Conservation (phyloP, 1,140 invertebrate species). For the Pogonognathellus flavescens region DNA sequence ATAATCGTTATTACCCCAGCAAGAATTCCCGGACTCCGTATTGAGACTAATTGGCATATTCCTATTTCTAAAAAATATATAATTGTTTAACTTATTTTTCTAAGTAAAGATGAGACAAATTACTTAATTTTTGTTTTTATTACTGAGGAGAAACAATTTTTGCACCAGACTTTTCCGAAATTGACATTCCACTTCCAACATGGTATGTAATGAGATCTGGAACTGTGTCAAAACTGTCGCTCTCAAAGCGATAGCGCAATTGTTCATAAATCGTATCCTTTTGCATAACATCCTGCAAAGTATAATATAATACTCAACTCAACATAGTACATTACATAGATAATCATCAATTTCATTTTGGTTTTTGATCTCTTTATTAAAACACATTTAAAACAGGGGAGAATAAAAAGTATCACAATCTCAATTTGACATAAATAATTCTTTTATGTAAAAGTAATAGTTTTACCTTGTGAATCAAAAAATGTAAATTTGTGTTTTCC, state of each 20-base stretch:
- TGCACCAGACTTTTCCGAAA: constrained; percentile 89
- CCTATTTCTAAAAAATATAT: constrained; percentile 58
- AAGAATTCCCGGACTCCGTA: neutral
- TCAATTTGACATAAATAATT: too few species aligned
- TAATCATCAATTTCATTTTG: too few species aligned
- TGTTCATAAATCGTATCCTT: constrained; percentile 91
- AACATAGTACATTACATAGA: too few species aligned
- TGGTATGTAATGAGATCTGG: constrained; percentile 94
- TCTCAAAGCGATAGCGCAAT: constrained; percentile 94
- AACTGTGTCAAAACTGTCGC: constrained; percentile 92
- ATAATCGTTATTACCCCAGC: constrained; percentile 55
- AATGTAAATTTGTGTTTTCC: constrained; percentile 85
- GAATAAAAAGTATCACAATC: too few species aligned
- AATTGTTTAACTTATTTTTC: too few species aligned
- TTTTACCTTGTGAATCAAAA: constrained; percentile 90
- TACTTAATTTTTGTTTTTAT: neutral
- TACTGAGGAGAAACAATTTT: constrained; percentile 81
- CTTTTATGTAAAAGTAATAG: too few species aligned
- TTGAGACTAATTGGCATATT: constrained; percentile 41
- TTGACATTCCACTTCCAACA: constrained; percentile 88
- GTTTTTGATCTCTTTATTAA: too few species aligned
- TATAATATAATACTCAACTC: neutral
- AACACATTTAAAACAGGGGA: too few species aligned
- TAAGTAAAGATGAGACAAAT: too few species aligned
- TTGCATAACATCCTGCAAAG: constrained; percentile 81